Base-by-base conservation (phyloP, 2,797 vertebrate species). In the Basileuterus tristriatus region DNA sequence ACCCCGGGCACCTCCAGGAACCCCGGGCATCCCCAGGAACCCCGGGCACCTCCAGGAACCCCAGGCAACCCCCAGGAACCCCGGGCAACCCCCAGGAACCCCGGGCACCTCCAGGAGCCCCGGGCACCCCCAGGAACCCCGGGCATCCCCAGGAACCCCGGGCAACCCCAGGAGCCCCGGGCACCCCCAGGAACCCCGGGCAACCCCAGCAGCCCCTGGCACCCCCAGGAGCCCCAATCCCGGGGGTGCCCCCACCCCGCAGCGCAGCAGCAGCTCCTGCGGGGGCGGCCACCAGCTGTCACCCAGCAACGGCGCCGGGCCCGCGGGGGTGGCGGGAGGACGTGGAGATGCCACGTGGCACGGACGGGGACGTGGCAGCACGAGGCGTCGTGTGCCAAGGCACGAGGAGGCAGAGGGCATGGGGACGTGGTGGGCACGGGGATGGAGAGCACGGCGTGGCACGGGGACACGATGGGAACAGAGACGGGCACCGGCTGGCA, bases 301-400 rank as follows among this genome's bases (percentile, higher is more conserved):
- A 90, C 94, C 92, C 91, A 27, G 94, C 94, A 95, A 95, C 90
- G 11, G 94, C 87, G 27, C 24, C 53, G 56, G 67, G 75, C 30
- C 15, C n/a, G 76, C 22, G 91, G 94, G 53, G 94, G 91, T 10
- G 88, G 88, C 71, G 1, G 47, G 22, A 79, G 49, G 88, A 79
- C 71, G 9, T 4, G 4, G 20, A 29, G 78, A 86, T 10, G 18
- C 62, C 56, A 44, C 50, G 47, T 55, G 89, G 74, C 5, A 3
- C 19, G 68, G 36, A 47, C 15, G 15, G 53, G 71, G 83, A 76
- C 32, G 29, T 13, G 72, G 71, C 47, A 0, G 72, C 71, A 85
- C 39, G 83, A 85, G 47, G 83, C 55, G 24, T 39, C 18, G 47
- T 53, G 72, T 60, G 71, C 72, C 71, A 8, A 39, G 52, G 67